phyloP scores from a whole-genome alignment of 1,140 invertebrate genomes.

The Physella acuta region DNA sequence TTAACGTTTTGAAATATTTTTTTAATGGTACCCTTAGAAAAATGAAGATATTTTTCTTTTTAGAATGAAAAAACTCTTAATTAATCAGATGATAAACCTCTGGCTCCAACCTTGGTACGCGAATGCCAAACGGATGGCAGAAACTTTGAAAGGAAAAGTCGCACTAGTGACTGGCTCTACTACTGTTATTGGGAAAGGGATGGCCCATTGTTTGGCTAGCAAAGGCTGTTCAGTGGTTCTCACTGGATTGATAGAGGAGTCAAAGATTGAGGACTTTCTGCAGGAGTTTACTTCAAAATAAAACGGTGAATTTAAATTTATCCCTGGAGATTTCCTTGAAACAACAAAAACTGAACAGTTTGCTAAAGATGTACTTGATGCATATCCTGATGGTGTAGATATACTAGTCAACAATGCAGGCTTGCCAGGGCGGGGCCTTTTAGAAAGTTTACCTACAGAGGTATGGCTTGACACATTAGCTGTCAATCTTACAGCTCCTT shows the following conservation, averaged over 20 bases:
- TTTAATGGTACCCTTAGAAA: no score
- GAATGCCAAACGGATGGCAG: no score
- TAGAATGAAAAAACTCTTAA: no score
- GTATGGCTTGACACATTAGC: constrained; percentile 49
- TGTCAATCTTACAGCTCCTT: constrained; percentile 49
- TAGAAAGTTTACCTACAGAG: constrained; percentile 50
- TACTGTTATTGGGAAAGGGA: constrained; percentile 55
- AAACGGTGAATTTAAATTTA: background rate
- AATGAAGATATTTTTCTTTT: no score
- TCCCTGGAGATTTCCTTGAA: background rate
- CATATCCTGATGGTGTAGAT: constrained; percentile 39
- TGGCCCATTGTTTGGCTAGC: constrained; percentile 46
- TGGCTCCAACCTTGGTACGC: no score
- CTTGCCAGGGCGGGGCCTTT: constrained; percentile 41
- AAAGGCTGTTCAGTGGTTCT: constrained; percentile 47
- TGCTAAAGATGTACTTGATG: background rate
- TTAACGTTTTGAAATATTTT: no score
- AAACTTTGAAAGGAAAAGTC: constrained; percentile 34
- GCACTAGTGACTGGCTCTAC: constrained; percentile 55
- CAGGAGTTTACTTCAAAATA: constrained; percentile 15
- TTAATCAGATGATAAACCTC: no score
- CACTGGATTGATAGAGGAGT: constrained; percentile 34
- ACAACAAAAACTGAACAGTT: background rate
- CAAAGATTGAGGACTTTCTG: constrained; percentile 12
- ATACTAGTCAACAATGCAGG: constrained; percentile 47